Base-by-base conservation (phyloP, 2,888 invertebrate genomes). In the Yponomeuta malinellus region DNA sequence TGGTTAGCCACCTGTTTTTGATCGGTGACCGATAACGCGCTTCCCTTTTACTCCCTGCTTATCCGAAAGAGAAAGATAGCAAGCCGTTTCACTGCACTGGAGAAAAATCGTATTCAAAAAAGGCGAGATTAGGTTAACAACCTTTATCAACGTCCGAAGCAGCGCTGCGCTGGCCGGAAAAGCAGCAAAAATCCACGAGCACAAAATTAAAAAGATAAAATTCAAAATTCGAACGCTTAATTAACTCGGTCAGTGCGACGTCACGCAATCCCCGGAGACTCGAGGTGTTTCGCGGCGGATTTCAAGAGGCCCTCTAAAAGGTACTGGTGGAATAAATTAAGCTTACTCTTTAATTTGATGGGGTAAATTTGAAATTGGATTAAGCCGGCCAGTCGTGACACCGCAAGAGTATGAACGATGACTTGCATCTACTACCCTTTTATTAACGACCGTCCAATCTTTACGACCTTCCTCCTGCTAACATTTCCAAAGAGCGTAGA, bases 341-440 rank as follows among this genome's bases (percentile, higher is more conserved):
- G 37, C 65, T 52, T 59, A 69, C 69, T 69, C 48, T 69, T 59
- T 69, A 52, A 69, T 68, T 82, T 82, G 80, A 84, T 78, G 79
- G 89, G 84, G 82, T 89, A 80, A 87, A 86, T 87, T 89, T 87
- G 85, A 89, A 90, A 90, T 89, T 89, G 84, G 86, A 85, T 86
- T 85, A 88, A 85, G 87, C 90, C 86, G 83, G 88, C 85, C 79
- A 83, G 82, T 88, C 91, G 90, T 90, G 90, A 89, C 88, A 82
- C 79, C 84, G 88, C 88, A 87, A 88, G 86, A 85, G 85, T 87
- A 88, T 89, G 89, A 90, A 86, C 84, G 89, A 90, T 90, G 88
- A 86, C 89, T 87, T 82, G 76, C 77, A 78, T 77, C 75, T 77
- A 75, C 73, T 72, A 73, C 72, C 71, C 71, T 75, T 59, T 75